Conservation (phyloP, 2,888 invertebrate genomes). For the Ectemnius cavifrons region DNA sequence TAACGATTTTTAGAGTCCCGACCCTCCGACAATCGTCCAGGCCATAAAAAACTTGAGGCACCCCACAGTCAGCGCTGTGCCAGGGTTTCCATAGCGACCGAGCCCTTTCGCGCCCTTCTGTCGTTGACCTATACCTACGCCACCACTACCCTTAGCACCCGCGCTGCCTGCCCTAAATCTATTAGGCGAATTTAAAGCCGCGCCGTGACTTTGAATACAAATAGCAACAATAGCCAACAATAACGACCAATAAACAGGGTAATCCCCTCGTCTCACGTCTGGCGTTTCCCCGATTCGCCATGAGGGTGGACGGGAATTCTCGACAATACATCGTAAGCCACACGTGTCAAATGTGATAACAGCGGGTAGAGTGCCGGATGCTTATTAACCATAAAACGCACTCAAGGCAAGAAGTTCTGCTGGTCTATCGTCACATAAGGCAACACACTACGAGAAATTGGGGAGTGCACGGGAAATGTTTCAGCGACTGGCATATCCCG, state of each 20-base stretch:
- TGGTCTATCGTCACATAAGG: no score
- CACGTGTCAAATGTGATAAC: no score
- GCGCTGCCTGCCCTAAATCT: constrained; percentile 55
- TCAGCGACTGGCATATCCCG: no score
- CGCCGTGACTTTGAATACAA: neutral
- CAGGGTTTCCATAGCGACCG: constrained; percentile 72
- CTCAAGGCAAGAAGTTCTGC: no score
- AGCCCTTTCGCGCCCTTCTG: constrained; percentile 69
- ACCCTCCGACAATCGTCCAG: constrained; percentile 71
- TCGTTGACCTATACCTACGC: constrained; percentile 69
- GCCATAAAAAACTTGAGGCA: constrained; percentile 71
- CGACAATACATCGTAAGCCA: no score
- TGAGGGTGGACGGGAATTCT: no score
- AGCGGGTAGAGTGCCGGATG: no score
- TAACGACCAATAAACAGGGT: neutral
- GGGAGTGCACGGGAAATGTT: no score
- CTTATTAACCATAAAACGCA: no score
- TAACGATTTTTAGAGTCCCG: constrained; percentile 73
- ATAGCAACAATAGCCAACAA: constrained; percentile 16
- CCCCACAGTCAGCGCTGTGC: constrained; percentile 66
- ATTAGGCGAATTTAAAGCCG: constrained; percentile 46
- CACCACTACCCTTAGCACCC: constrained; percentile 53
- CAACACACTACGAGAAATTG: no score
- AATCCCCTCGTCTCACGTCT: neutral
- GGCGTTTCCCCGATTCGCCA: no score